phyloP scores from a whole-genome alignment of 2,888 invertebrate genomes.

The Salpingus planirostris region DNA sequence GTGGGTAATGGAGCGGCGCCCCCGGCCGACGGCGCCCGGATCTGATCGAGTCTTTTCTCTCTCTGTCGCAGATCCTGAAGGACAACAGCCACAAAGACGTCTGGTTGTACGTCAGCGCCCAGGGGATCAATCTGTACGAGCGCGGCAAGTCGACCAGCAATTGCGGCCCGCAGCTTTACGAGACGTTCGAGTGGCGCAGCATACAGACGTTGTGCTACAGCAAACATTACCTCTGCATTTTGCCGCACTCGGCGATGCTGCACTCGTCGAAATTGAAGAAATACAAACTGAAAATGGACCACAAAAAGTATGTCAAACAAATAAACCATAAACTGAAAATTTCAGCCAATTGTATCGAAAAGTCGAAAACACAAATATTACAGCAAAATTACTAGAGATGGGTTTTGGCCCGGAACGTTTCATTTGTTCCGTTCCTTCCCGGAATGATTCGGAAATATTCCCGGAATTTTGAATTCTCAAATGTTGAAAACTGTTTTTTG shows the following conservation, averaged over 20 bases:
- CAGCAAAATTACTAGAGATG: no score
- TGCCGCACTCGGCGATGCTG: constrained; percentile 45
- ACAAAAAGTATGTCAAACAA: constrained; percentile 56
- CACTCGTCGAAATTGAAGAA: constrained; percentile 50
- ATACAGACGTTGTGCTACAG: constrained; percentile 70
- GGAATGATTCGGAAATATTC: no score
- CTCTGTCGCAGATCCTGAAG: constrained; percentile 44
- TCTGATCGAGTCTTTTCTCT: background rate
- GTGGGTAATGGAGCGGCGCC: constrained; percentile 41
- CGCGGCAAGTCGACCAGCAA: constrained; percentile 39
- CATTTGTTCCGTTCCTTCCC: no score
- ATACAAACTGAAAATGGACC: constrained; percentile 65
- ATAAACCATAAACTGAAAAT: constrained; percentile 1
- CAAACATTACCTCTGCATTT: constrained; percentile 57
- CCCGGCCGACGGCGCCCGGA: no score
- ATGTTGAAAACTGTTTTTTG: no score
- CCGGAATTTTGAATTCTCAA: no score
- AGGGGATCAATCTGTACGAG: constrained; percentile 55
- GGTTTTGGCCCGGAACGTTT: no score
- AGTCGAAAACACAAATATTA: no score
- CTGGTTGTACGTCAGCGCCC: constrained; percentile 56
- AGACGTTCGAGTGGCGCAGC: constrained; percentile 57
- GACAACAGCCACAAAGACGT: constrained; percentile 49
- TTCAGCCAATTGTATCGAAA: no score
- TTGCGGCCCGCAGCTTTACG: constrained; percentile 38